A percentile compares a stretch with the other conserved stretches of the same genome.
Evolutionary conservation across 2,888 invertebrate species (phyloP).

Genomic region (Zygogramma bicolorata): DNA sequence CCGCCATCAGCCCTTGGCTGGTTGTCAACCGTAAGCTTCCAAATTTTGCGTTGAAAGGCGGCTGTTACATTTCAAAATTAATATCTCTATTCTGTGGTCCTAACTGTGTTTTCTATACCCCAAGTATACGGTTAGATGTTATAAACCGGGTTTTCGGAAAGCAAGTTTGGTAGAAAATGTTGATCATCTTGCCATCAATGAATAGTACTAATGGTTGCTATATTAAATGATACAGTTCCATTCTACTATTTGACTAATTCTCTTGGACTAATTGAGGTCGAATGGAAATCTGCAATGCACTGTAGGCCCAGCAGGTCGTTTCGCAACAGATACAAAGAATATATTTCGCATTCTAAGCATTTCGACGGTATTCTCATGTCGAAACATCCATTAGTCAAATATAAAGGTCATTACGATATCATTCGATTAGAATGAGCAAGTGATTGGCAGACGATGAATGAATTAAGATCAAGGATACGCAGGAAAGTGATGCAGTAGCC

Average conservation of each 20-base stretch:
- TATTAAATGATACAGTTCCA: neutral
- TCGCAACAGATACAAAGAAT: slow-evolving; percentile 3
- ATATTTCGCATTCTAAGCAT: neutral
- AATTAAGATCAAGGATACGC: neutral
- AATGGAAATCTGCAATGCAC: neutral
- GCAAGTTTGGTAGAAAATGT: no score
- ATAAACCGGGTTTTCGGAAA: no score
- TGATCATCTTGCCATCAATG: no score
- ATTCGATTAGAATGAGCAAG: neutral
- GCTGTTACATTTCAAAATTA: no score
- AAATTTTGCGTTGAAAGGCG: no score
- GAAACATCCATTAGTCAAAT: slow-evolving; percentile 5
- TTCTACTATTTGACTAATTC: neutral
- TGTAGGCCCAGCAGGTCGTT: neutral
- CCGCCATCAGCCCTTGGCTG: no score
- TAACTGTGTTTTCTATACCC: no score
- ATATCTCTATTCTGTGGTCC: no score
- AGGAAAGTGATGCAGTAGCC: neutral
- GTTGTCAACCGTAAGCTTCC: no score
- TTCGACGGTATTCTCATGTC: neutral
- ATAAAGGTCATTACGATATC: slow-evolving; percentile 10
- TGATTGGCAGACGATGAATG: slow-evolving; percentile 1
- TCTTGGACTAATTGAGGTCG: neutral
- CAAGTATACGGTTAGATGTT: no score
- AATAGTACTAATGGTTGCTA: no score